Conservation (phyloP, 2,888 invertebrate genomes). For the Erannis defoliaria region DNA sequence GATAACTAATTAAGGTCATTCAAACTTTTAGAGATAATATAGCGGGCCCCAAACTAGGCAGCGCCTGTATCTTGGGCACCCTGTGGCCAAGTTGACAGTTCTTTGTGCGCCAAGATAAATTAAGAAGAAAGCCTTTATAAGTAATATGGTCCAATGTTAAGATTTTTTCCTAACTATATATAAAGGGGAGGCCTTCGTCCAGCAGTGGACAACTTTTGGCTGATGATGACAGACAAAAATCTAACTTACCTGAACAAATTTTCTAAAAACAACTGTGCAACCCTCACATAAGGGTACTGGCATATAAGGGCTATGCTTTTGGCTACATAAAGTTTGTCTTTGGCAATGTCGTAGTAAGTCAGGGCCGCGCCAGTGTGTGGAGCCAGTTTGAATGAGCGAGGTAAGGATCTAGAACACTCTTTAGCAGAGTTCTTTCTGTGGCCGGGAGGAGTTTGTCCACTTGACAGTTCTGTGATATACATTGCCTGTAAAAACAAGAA, state of each 20-base stretch:
- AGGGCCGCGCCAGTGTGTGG: slow-evolving; percentile 92
- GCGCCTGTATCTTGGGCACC: no score
- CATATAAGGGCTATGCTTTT: slow-evolving; percentile 98
- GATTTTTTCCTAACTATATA: no score
- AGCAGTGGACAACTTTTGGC: neutral
- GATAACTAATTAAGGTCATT: no score
- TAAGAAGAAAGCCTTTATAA: no score
- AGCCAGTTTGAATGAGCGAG: slow-evolving; percentile 95
- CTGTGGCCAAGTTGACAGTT: no score
- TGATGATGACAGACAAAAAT: no score
- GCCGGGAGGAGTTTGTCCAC: slow-evolving; percentile 90
- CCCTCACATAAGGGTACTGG: slow-evolving; percentile 95
- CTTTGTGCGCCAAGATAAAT: no score
- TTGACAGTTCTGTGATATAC: slow-evolving; percentile 96
- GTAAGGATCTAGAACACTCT: slow-evolving; percentile 94
- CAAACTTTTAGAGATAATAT: no score
- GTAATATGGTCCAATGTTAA: no score
- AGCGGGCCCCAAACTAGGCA: no score
- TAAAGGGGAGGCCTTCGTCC: no score
- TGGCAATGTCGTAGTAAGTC: slow-evolving; percentile 96
- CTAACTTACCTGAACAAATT: slow-evolving; percentile 92
- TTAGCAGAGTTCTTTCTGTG: slow-evolving; percentile 86
- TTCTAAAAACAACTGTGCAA: slow-evolving; percentile 94
- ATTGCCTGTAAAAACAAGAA: slow-evolving; percentile 88
- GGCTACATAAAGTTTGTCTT: slow-evolving; percentile 97